Evolutionary conservation across 2,888 invertebrate species (phyloP).

Genomic region (Empis livida): DNA sequence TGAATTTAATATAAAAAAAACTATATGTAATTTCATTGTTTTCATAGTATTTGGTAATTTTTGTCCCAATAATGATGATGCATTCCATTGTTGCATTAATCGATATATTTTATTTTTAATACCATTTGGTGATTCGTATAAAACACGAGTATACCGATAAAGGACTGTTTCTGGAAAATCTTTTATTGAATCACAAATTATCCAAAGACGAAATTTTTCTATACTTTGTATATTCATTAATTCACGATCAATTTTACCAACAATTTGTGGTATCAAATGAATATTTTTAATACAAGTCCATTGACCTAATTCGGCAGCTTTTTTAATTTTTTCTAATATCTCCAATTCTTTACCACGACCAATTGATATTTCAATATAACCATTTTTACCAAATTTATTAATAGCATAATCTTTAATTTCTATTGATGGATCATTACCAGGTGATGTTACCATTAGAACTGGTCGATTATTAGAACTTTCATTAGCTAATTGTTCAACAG

Average conservation of each 20-base stretch:
- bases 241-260: constrained; percentile 54
- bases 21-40: constrained; percentile 52
- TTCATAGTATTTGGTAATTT: constrained; percentile 23
- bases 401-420: constrained; percentile 58
- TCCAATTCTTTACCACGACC: constrained; percentile 64
- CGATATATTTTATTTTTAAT: constrained; percentile 67
- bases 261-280: constrained; percentile 60
- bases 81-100: constrained; percentile 58
- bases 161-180: constrained; percentile 62
- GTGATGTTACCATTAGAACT: constrained; percentile 69
- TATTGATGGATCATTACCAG: constrained; percentile 82
- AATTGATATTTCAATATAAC: constrained; percentile 58
- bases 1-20: constrained; percentile 79
- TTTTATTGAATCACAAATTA: constrained; percentile 71
- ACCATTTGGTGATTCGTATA: constrained; percentile 75
- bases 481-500: constrained; percentile 27
- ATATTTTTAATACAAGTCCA: constrained; percentile 75
- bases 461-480: constrained; percentile 45
- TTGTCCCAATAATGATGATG: constrained; percentile 15
- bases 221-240: constrained; percentile 38
- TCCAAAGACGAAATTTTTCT: constrained; percentile 62
- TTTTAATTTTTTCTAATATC: constrained; percentile 44
- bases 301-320: constrained; percentile 47
- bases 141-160: constrained; percentile 66
- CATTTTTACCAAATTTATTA: constrained; percentile 33